Base-by-base conservation (phyloP, 2,113 vertebrate species). In the Psilopsiagon aurifrons region DNA sequence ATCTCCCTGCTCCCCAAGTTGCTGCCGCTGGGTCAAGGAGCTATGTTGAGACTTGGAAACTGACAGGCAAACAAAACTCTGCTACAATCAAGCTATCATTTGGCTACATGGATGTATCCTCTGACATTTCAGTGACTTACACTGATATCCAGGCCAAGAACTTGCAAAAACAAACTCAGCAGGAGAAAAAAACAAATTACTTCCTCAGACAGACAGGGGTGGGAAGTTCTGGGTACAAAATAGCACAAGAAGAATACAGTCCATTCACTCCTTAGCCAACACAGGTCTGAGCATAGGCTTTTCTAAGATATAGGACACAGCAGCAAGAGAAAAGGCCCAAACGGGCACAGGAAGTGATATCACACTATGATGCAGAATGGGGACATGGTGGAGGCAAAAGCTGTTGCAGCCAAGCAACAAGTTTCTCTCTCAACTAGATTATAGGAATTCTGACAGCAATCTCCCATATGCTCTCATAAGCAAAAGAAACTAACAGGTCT, bases 291-390 rank as follows among this genome's bases (percentile, higher is more conserved):
- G 39, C 29, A 28, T 0, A 2, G 35, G 20, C 6, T 70, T 74
- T 81, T 43, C 25, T 49, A 68, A 0, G 1, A 24, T 28, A 35
- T 1, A 82, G 39, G 33, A 39, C 1, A 0, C 0, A 4, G 47
- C 27, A 69, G 33, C 6, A 49, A 5, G 1, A 41, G 6, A 22
- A 47, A 52, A 22, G 39, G n/a, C 8, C 27, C 44, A 4, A 7
- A 39, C 0, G 1, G 41, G 10, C 23, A 12, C 10, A 22, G n/a
- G 54, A 54, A 51, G 22, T 2, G 17, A 85, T 3, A 51, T 28
- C 24, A 20, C 31, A 47, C 19, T 33, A 7, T 2, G 10, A 39
- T 29, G 71, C 17, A 17, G 54, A 41, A 11, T 11, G 7, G 5
- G 10, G 11, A 57, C 3, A 1, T 4, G 4, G 29, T 11, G 13